Evolutionary conservation across 2,797 vertebrate genomes (phyloP).

Genomic region (Macropodus opercularis): DNA sequence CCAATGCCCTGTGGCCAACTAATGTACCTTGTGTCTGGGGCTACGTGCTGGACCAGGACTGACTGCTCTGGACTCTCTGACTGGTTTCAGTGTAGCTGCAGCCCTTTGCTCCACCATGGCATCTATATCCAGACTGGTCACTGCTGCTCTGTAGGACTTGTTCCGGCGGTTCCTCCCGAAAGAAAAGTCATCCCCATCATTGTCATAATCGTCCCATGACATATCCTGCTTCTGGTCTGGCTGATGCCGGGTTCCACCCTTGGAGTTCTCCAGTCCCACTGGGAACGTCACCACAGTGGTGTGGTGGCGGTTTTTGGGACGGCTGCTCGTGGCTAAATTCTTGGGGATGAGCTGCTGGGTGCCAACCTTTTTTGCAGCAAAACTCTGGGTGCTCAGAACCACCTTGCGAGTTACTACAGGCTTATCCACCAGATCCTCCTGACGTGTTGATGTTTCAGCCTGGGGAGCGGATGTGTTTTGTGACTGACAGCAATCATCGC

Average conservation of each 20-base stretch:
- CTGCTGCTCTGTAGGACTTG: conserved; percentile 90
- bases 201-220: conserved; percentile 84
- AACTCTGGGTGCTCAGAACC: conserved; percentile 89
- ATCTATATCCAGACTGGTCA: conserved; percentile 77
- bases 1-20: neutral
- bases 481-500: conserved; percentile 30
- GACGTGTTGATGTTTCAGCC: neutral
- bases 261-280: conserved; percentile 61
- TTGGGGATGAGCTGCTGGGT: conserved; percentile 91
- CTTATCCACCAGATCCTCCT: conserved; percentile 15
- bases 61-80: conserved; percentile 69
- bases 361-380: conserved; percentile 82
- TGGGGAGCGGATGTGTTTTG: conserved; percentile 22
- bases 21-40: conserved; percentile 71
- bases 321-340: conserved; percentile 79
- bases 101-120: neutral
- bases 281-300: conserved; percentile 83
- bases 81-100: conserved; percentile 64
- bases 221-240: conserved; percentile 60
- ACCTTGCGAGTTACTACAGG: conserved; percentile 37
- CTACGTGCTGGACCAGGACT: conserved; percentile 53
- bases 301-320: conserved; percentile 84
- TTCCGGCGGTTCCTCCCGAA: conserved; percentile 89
- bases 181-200: conserved; percentile 73
- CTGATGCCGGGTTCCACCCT: conserved; percentile 47